Evolutionary conservation across 2,888 invertebrate genomes (phyloP).

Genomic region (Carpatolechia fugitivella): DNA sequence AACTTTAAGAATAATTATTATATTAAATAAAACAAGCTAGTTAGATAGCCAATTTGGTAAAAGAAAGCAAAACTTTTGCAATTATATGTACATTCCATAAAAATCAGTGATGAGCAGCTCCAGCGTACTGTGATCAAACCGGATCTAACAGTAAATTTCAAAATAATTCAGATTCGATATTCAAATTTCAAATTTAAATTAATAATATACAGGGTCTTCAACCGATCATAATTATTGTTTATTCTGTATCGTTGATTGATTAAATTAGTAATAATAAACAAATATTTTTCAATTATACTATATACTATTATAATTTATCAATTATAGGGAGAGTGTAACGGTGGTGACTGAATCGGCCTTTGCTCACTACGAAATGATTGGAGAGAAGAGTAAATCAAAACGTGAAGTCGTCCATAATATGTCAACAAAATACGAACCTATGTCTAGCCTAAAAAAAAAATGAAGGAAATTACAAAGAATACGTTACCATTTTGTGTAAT

Average conservation of each 20-base stretch:
- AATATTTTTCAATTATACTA: too few species aligned
- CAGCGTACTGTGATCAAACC: slow-evolving; percentile 26
- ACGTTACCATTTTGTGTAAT: too few species aligned
- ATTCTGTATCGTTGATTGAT: not conserved
- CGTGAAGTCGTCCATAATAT: too few species aligned
- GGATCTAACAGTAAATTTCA: slow-evolving; percentile 30
- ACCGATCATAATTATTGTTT: not conserved
- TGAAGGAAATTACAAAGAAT: too few species aligned
- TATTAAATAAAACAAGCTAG: not conserved
- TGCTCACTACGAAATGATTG: too few species aligned
- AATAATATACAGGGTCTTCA: not conserved
- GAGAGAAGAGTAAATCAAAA: too few species aligned
- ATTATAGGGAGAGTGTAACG: too few species aligned
- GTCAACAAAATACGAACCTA: too few species aligned
- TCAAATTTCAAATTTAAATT: not conserved
- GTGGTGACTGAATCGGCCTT: too few species aligned
- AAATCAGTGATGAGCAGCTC: not conserved
- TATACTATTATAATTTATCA: too few species aligned
- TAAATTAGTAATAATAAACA: too few species aligned
- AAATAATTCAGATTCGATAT: slow-evolving; percentile 19
- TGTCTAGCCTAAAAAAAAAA: too few species aligned
- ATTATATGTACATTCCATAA: not conserved
- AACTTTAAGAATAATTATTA: not conserved
- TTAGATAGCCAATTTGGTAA: not conserved
- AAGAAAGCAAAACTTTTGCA: not conserved